Conservation (phyloP, 1,140 invertebrate genomes). For the Triops cancriformis region DNA sequence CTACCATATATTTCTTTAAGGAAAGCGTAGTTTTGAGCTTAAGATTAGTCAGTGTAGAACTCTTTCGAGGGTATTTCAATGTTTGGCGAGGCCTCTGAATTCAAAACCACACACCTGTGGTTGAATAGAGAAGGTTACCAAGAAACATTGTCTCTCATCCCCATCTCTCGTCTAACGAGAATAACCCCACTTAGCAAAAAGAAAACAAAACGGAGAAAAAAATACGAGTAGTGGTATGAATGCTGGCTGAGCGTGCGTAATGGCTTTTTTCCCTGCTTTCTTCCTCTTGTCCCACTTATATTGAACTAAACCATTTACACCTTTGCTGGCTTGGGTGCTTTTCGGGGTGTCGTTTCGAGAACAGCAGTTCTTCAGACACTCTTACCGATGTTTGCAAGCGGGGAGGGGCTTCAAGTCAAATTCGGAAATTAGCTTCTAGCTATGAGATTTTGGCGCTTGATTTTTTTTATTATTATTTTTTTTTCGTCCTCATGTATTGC, state of each 20-base stretch:
- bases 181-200: background rate
- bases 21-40: background rate
- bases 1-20: background rate
- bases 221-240: conserved; percentile 9
- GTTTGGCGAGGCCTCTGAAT: background rate
- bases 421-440: background rate
- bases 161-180: background rate
- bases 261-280: background rate
- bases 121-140: background rate
- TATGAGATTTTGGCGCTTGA: background rate
- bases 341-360: background rate
- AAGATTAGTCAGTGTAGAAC: background rate
- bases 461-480: background rate
- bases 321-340: conserved; percentile 12
- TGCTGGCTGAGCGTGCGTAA: background rate
- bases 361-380: conserved; percentile 1
- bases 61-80: background rate
- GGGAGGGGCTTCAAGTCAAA: conserved; percentile 4
- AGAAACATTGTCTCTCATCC: background rate
- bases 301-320: conserved; percentile 2
- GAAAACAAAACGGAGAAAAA: background rate
- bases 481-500: background rate
- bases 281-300: background rate
- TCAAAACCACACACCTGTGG: background rate
- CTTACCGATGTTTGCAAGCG: background rate